Evolutionary conservation across 2,888 invertebrate genomes (phyloP).

Genomic region (Cheilosia vernalis): DNA sequence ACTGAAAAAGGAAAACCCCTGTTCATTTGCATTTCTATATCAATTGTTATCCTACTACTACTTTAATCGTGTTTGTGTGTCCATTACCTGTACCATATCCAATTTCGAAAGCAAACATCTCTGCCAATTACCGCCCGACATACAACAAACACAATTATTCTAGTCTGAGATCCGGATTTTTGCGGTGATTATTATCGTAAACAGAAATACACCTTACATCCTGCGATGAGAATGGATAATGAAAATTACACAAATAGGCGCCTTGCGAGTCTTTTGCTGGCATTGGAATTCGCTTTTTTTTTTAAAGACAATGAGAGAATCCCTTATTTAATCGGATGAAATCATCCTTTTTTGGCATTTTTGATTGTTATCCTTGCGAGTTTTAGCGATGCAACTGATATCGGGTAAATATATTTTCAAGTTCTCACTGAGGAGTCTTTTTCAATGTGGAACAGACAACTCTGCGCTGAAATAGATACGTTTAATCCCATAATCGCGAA

Average conservation of each 20-base stretch:
- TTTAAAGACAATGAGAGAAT: constrained; percentile 17
- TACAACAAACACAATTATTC: constrained; percentile 51
- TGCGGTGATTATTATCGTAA: constrained; percentile 71
- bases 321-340: constrained; percentile 63
- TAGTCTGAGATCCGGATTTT: constrained; percentile 53
- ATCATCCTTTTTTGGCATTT: constrained; percentile 54
- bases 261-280: constrained; percentile 48
- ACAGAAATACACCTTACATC: constrained; percentile 73
- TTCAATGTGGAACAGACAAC: constrained; percentile 8
- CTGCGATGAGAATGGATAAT: constrained; percentile 24
- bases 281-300: constrained; percentile 8
- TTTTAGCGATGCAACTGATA: constrained; percentile 58
- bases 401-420: constrained; percentile 11
- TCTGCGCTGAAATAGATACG: constrained; percentile 58
- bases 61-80: not conserved
- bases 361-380: constrained; percentile 58
- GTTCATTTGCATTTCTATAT: not conserved
- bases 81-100: constrained; percentile 26
- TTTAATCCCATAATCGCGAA: constrained; percentile 66
- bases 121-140: constrained; percentile 44
- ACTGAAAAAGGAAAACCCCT: too few species aligned
- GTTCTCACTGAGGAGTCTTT: constrained; percentile 22
- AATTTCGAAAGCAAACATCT: constrained; percentile 59
- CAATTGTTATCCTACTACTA: not conserved
- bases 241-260: constrained; percentile 56